Evolutionary conservation across 2,113 vertebrate species (phyloP), one percentile per base, ranked within the genome.

Genomic region (Chaetodon auriga): DNA sequence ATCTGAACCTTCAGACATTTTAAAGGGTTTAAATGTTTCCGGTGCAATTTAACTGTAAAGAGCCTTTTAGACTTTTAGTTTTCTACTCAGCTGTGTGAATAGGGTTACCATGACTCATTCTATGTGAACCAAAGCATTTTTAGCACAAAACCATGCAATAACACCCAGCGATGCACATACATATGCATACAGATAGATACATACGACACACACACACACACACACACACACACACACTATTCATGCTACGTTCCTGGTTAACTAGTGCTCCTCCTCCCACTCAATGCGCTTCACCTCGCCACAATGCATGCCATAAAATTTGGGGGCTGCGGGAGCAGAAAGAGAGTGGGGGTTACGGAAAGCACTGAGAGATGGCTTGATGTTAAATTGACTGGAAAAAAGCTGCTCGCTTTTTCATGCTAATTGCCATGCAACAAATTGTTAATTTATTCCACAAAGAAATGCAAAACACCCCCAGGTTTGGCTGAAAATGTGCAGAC

Each of bases 341-440:
- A 87, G 78, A 51, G 68, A 45, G 82, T 80, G 64, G 78, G 81
- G 75, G 81, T 83, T 87, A 80, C 88, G 89, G 87, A 89, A 91
- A 87, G 86, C 71, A 69, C 71, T 35, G 77, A 89, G 78, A 79
- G 66, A 90, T 79, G 81, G 87, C 64, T 75, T 82, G 74, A 88
- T 80, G 92, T 94, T 92, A 90, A 94, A 94, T 94, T 94, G 91
- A 92, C 85, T 90, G 90, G 91, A 94, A 93, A 90, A 72, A 74
- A 87, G 81, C 87, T 55, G 80, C 91, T 83, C 58, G 87, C 89
- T 89, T 93, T 92, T 93, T 91, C 83, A 94, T 94, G 91, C 81
- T 90, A 92, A 94, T 93, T 92, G 83, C 73, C 3, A 5, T 84
- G 88, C 71, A 87, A 88, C 91, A 93, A 92, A 92, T 89, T 94